Evolutionary conservation across 2,113 vertebrate genomes (phyloP).

Genomic region (Bubalus kerabau): DNA sequence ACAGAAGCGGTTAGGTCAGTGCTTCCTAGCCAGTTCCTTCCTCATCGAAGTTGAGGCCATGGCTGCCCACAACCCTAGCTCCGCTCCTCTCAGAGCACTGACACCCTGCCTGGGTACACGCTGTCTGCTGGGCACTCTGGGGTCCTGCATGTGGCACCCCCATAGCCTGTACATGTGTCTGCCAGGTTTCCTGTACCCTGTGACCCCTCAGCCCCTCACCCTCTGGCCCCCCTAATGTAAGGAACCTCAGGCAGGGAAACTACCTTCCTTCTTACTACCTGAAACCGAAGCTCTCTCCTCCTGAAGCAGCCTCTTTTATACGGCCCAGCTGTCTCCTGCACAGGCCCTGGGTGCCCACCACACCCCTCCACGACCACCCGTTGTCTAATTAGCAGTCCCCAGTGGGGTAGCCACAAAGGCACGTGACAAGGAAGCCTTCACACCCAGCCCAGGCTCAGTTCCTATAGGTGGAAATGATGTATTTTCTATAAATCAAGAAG

Average conservation of each 20-base stretch:
- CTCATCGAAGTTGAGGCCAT: background rate
- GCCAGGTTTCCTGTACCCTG: rapidly evolving
- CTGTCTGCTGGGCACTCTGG: background rate
- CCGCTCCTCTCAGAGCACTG: rapidly evolving
- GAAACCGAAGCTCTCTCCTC: background rate
- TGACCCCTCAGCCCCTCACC: background rate
- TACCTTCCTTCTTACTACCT: background rate
- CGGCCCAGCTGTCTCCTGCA: rapidly evolving
- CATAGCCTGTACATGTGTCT: background rate
- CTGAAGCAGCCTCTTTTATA: background rate
- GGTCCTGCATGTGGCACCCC: rapidly evolving
- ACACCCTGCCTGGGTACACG: rapidly evolving
- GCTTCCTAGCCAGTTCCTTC: slow-evolving; percentile 20
- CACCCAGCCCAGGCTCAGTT: background rate
- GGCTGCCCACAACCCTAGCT: background rate
- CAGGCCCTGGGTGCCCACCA: background rate
- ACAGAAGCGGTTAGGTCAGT: slow-evolving; percentile 33
- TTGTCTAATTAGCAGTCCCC: background rate
- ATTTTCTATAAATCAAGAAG: background rate
- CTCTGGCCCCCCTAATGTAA: background rate
- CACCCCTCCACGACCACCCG: rapidly evolving
- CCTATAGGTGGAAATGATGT: background rate
- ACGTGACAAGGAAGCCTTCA: background rate
- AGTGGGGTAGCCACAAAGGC: rapidly evolving
- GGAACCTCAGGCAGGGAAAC: background rate